Evolutionary conservation across 92 coral and sea anemone genomes (phyloP), one percentile per base, ranked within the genome.

Genomic region (Epizoanthus rinbou): DNA sequence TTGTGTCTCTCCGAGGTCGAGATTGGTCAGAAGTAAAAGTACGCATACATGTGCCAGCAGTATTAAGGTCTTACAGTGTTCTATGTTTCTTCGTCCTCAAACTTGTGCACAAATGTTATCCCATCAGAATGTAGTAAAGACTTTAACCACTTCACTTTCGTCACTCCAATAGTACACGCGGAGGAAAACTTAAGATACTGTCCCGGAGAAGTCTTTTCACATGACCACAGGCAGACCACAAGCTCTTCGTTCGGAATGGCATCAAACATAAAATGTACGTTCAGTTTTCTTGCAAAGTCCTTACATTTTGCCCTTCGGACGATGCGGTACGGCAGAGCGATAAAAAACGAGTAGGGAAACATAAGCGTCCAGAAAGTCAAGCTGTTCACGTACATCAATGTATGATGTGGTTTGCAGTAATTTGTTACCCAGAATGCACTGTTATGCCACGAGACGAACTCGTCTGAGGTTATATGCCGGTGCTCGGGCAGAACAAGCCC

Each of bases 381-480:
- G 50, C 81, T 75, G 56, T 86, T 86, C 13, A 80, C 81, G 56
- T 80, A 86, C 85, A 72, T 80, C 17, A 86, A 43, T 3, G 89
- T 79, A 56, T 86, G 89, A 73, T 52, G 74, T 0, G 89, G 89
- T 23, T 80, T 86, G 21, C 85, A 72, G 43, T 80, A 76, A 39
- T 86, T 80, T 80, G 89, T 86, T 35, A 86, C 58, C 89, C 86
- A 86, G 57, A 86, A 63, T 1, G 81, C 53, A 21, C 85, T 60
- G 70, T 86, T 86, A 54, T 80, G 81, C 89, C 89, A 86, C 5
- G 86, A 80, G 23, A 80, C 89, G 62, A 64, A 86, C 13, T 86
- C 89, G 19, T 69, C 28, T 2, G 86, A 86, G 6, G 31, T 35
- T 1, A 7, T 2, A 25, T 71, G 28, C 19, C 45, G 68, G 16